Evolutionary conservation across 1,140 invertebrate species (phyloP), one percentile per base, ranked within the genome.

Genomic region (Protaetia brevitarsis): DNA sequence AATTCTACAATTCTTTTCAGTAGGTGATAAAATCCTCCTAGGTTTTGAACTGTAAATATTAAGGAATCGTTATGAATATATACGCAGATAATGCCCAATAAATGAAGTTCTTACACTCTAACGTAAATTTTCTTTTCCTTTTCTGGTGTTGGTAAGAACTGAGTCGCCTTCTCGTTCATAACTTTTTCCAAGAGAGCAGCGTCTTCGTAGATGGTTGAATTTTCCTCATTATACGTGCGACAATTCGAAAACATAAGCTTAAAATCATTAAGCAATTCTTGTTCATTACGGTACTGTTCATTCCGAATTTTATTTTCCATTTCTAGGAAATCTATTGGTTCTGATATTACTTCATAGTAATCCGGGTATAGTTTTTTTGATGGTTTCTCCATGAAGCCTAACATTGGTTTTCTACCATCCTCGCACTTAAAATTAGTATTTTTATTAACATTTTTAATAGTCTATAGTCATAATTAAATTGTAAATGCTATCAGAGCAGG

Each of bases 311-410:
- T 97, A 13, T 86, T 81, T 74, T 97, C 92, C 75, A 98, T 97
- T 27, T 90, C 94, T 31, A 94, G 84, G 90, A 98, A 95, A 78
- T 98, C 96, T 66, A 98, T 97, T 0, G 96, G 96, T 71, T 93
- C 91, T 30, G 89, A 84, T 66, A 98, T 98, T 0, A 98, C 88
- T 79, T 95, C 89, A 80, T 97, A 98, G 79, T 98, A 98, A 77
- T 97, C 95, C 0, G 96, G 94, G 80, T 98, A 98, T 16, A 95
- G 81, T 78, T 97, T 96, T 74, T 94, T 95, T 0, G 93, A 96
- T 2, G 97, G 97, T 76, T 97, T 94, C 78, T 96, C 94, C 90
- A 98, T 93, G 76, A 99, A 99, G 71, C 94, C 87, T 36, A 94
- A 80, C 81, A 97, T 94, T 0, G 95, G 89, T 66, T 92, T 87